Evolutionary conservation across 2,797 vertebrate species (phyloP).

Genomic region (Triplophysa bombifrons): DNA sequence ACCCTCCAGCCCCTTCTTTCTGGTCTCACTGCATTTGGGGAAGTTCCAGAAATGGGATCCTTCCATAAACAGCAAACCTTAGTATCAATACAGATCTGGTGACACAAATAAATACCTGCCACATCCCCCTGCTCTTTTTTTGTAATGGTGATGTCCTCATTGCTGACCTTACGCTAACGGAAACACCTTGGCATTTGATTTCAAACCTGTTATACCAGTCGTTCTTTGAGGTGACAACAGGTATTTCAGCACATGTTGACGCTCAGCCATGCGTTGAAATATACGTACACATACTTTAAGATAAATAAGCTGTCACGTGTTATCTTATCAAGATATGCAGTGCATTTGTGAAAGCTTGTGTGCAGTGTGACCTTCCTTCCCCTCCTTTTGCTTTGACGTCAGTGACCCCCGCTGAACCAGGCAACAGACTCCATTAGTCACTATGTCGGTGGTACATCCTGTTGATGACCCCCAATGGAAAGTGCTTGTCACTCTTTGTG

Average conservation of each 20-base stretch:
- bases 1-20: constrained; percentile 31
- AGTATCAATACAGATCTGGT: constrained; percentile 11
- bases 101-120: not conserved
- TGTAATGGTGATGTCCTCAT: not conserved
- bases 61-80: not conserved
- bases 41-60: constrained; percentile 37
- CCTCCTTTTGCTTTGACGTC: constrained; percentile 33
- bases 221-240: constrained; percentile 29
- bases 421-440: constrained; percentile 32
- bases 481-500: constrained; percentile 18
- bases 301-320: constrained; percentile 36
- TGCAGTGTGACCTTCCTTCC: constrained; percentile 14
- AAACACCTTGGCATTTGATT: constrained; percentile 9
- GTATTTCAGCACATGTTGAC: constrained; percentile 28
- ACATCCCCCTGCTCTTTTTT: not conserved
- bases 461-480: constrained; percentile 31
- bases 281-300: constrained; percentile 3
- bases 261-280: constrained; percentile 29
- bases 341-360: constrained; percentile 13
- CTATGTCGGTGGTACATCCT: not conserved
- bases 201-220: constrained; percentile 40
- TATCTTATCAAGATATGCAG: constrained; percentile 23
- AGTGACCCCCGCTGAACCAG: constrained; percentile 17
- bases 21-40: constrained; percentile 20
- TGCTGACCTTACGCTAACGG: not conserved